These are phyloP conservation scores for Mesorhabditis belari DNA, from an alignment of 2,888 invertebrate species.

Conservation along the genomic window DNA sequence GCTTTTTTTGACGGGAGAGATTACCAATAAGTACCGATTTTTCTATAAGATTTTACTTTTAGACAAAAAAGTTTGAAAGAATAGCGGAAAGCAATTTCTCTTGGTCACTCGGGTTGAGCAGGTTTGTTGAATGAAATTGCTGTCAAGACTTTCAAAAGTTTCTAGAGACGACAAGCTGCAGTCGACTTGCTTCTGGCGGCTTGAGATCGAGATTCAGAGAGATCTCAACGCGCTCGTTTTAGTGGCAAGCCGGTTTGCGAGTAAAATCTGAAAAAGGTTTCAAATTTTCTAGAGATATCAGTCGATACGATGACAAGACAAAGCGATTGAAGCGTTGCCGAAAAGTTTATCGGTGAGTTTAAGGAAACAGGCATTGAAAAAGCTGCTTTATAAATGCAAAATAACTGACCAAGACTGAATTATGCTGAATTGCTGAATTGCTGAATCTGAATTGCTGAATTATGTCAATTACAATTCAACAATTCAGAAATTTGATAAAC, in stretches of 20 bases:
- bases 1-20: too few species aligned
- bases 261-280: background rate
- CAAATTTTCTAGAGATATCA: conserved; percentile 37
- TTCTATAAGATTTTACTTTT: too few species aligned
- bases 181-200: conserved; percentile 46
- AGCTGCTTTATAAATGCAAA: background rate
- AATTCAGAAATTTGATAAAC: too few species aligned
- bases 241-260: conserved; percentile 38
- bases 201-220: conserved; percentile 42
- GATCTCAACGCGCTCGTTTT: conserved; percentile 43
- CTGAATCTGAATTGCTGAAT: too few species aligned
- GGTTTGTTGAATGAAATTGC: background rate
- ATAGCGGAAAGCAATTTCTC: conserved; percentile 44
- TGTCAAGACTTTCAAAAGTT: background rate
- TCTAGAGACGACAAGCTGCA: conserved; percentile 33
- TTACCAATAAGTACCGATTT: too few species aligned
- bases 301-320: conserved; percentile 37
- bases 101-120: conserved; percentile 41
- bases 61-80: conserved; percentile 49
- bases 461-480: too few species aligned
- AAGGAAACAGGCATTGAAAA: background rate
- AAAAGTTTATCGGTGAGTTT: conserved; percentile 36
- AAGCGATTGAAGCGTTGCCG: conserved; percentile 46
- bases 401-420: too few species aligned
- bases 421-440: too few species aligned